Base-by-base conservation (phyloP, 2,888 invertebrate species). In the Deladenus siricidicola region DNA sequence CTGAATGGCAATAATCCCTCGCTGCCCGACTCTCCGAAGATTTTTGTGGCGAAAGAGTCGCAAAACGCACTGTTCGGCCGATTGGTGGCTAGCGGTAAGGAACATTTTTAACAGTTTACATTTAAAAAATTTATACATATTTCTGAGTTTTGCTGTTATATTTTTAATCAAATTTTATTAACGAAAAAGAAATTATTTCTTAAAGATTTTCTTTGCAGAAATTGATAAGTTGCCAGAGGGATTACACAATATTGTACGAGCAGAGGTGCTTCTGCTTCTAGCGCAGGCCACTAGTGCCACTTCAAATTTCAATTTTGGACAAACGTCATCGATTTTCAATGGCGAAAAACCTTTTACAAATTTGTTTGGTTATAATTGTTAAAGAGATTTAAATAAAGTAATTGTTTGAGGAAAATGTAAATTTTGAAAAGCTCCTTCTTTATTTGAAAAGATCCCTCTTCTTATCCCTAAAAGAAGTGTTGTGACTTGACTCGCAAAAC, bases 201-300 rank as follows among this genome's bases (percentile, higher is more conserved):
- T 4, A 45, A 8, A 8, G 4, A 45, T 45, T 45, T 8, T 19
- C 48, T 43, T 21, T 34, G 29, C 23, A 53, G 64, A 64, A 42
- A 23, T 64, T 23, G 64, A 64, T 60, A 64, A 64, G 47, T 29
- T 64, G 30, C 58, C 64, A 10, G 47, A 67, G 21, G 30, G 43
- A 19, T 56, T 60, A 44, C 65, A 64, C 44, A 64, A 64, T 43
- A n/a, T 64, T 28, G 59, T 66, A 24, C 65, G 64, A 3, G 64
- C 64, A n/a, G 66, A 64, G 44, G 54, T 64, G 8, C 55, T 64
- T 3, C 54, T 64, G 14, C 42, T 64, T 28, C 50, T 64, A 28
- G 64, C 64, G 6, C 64, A 64, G 26, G 47, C 59, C 10, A 39
- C 43, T 10, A 55, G 10, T 8, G 34, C 43, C 10, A 24, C 55